Conservation (phyloP, 2,797 vertebrate genomes). For the Urosaurus nigricauda region DNA sequence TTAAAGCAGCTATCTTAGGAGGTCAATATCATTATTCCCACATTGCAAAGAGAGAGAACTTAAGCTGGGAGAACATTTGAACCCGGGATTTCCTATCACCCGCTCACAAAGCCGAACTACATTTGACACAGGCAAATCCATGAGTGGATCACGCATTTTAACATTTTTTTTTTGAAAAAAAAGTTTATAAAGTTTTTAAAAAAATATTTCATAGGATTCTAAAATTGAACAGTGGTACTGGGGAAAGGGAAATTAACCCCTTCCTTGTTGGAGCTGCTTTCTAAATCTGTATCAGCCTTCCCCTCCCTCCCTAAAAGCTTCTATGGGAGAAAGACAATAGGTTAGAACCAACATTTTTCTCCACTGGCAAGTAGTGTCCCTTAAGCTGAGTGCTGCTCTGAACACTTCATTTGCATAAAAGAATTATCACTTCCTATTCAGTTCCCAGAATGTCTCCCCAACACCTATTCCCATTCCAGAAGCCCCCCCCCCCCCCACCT, state of each 20-base stretch:
- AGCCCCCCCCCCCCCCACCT: neutral
- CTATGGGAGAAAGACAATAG: neutral
- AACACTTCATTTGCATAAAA: too few species aligned
- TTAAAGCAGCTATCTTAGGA: neutral
- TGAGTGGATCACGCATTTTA: neutral
- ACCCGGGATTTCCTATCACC: too few species aligned
- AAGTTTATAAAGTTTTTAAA: neutral
- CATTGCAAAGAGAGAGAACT: neutral
- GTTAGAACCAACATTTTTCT: neutral
- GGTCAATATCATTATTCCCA: neutral
- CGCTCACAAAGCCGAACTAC: neutral
- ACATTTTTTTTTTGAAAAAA: neutral
- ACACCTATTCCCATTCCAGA: neutral
- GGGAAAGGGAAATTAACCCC: neutral
- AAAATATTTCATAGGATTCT: neutral
- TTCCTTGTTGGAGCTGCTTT: neutral
- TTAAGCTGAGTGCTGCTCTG: neutral
- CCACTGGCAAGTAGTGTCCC: neutral
- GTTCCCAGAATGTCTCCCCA: neutral
- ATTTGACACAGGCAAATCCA: neutral
- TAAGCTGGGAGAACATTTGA: neutral
- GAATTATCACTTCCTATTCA: neutral
- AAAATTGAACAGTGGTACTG: neutral
- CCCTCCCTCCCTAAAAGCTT: neutral
- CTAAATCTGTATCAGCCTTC: neutral